These are phyloP conservation scores for Genyomyrus donnyi DNA, from an alignment of 2,113 vertebrate genomes.

Conservation along the genomic window DNA sequence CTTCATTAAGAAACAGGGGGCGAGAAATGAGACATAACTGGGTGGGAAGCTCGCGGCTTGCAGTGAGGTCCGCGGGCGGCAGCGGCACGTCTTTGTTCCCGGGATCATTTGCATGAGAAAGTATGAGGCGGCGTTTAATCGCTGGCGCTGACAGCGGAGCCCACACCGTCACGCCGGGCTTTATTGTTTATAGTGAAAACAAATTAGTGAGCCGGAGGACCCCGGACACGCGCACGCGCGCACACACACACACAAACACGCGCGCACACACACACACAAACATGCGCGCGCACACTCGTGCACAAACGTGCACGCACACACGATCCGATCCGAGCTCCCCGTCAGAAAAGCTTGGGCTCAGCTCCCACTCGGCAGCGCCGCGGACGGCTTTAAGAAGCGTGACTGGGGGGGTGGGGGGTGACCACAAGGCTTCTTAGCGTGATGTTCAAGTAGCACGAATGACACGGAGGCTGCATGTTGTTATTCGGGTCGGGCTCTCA, in stretches of 20 bases:
- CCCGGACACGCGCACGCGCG: not conserved
- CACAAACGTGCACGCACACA: not conserved
- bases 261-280: not conserved
- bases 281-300: too few species aligned
- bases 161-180: not conserved
- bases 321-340: not conserved
- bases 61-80: not conserved
- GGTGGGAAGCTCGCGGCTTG: not conserved
- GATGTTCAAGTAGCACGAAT: not conserved
- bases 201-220: not conserved
- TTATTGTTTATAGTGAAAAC: not conserved
- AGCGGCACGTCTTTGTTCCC: not conserved
- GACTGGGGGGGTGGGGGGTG: not conserved
- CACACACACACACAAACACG: not conserved
- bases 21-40: not conserved
- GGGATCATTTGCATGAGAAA: slow-evolving; percentile 13
- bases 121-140: not conserved
- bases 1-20: slow-evolving; percentile 6
- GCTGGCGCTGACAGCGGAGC: not conserved
- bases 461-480: not conserved
- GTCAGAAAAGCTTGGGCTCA: not conserved
- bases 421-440: not conserved
- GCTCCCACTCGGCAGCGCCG: not conserved
- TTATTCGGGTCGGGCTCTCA: not conserved
- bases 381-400: not conserved